These are phyloP conservation scores for Hoplostethus mediterraneus DNA, from an alignment of 2,797 vertebrate species.

Conservation along the genomic window DNA sequence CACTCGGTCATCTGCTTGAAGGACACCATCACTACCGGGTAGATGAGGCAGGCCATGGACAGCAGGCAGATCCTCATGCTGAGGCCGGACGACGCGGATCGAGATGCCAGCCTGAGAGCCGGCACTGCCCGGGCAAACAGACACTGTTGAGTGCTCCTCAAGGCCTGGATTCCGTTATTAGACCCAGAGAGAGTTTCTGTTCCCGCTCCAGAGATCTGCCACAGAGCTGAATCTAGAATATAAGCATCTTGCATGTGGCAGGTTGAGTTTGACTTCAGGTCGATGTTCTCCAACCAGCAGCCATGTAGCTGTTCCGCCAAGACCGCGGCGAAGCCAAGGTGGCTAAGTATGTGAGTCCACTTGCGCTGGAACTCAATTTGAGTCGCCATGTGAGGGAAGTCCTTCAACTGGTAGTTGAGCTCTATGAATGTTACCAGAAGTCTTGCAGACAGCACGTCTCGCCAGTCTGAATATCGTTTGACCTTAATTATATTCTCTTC, in stretches of 20 bases:
- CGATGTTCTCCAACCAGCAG: conserved; percentile 84
- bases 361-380: conserved; percentile 60
- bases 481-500: conserved; percentile 71
- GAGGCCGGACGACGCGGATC: conserved; percentile 77
- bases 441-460: conserved; percentile 81
- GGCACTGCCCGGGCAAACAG: conserved; percentile 74
- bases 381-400: conserved; percentile 33
- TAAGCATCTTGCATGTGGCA: neutral
- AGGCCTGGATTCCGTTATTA: conserved; percentile 41
- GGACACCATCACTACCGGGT: conserved; percentile 87
- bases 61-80: conserved; percentile 87
- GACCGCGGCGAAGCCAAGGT: conserved; percentile 77
- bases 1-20: conserved; percentile 91
- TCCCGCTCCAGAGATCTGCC: conserved; percentile 58
- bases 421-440: conserved; percentile 82
- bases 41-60: conserved; percentile 86
- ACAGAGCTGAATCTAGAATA: conserved; percentile 47
- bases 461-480: conserved; percentile 81
- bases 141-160: conserved; percentile 80
- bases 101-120: conserved; percentile 80
- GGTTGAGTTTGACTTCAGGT: conserved; percentile 66
- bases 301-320: conserved; percentile 77
- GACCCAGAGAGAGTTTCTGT: conserved; percentile 56
- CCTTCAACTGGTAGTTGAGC: conserved; percentile 69
- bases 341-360: conserved; percentile 58